Conservation (phyloP, 2,113 vertebrate species). For the Silurus glanis region DNA sequence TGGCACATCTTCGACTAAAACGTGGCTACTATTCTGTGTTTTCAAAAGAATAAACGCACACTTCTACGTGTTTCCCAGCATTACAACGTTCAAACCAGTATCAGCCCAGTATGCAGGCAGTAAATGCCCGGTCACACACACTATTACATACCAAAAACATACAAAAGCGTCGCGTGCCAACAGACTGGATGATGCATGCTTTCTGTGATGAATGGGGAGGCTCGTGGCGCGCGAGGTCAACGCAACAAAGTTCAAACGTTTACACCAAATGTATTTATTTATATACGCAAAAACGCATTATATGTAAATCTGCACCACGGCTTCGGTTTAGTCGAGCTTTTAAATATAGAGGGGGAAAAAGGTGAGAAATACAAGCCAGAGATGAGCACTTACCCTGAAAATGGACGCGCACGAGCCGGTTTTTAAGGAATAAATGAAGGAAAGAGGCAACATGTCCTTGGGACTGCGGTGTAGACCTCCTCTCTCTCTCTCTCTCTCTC, state of each 20-base stretch:
- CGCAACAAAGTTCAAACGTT: conserved; percentile 23
- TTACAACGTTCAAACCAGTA: background rate
- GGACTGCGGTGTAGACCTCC: conserved; percentile 21
- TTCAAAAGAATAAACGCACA: background rate
- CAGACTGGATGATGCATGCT: background rate
- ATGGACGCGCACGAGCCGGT: background rate
- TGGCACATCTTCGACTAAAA: background rate
- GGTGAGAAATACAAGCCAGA: background rate
- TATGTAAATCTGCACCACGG: background rate
- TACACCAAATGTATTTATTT: background rate
- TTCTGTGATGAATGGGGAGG: conserved; percentile 7
- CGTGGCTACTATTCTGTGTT: background rate
- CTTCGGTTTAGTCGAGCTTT: too few relatives aligned
- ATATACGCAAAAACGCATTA: background rate
- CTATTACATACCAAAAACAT: background rate
- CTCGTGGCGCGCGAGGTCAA: background rate
- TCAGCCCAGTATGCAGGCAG: background rate
- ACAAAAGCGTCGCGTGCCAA: background rate
- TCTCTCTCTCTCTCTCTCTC: conserved; percentile 8
- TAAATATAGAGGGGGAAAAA: background rate
- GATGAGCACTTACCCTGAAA: conserved; percentile 21
- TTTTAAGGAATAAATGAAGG: conserved; percentile 2
- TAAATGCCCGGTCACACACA: background rate
- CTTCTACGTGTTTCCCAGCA: background rate
- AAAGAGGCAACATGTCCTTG: conserved; percentile 51